Conservation (phyloP, 2,888 invertebrate species). For the Campoplex nolae region DNA sequence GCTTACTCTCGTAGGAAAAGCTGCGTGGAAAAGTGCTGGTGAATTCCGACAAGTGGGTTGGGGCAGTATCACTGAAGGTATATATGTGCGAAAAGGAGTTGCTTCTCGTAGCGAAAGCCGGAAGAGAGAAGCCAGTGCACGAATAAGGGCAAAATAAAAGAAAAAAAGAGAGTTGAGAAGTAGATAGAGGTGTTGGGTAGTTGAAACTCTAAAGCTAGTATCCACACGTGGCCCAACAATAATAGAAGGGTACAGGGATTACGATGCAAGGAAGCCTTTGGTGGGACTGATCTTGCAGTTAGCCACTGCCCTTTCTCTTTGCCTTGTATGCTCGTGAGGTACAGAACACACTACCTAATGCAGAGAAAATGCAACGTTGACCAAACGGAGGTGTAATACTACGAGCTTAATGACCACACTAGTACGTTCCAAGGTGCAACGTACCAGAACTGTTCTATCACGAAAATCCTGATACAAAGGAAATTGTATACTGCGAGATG, state of each 20-base stretch:
- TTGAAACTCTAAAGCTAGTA: constrained; percentile 81
- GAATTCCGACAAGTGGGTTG: constrained; percentile 51
- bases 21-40: constrained; percentile 56
- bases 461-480: constrained; percentile 57
- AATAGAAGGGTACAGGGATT: constrained; percentile 81
- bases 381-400: constrained; percentile 33
- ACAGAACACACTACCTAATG: constrained; percentile 41
- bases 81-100: constrained; percentile 32
- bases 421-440: constrained; percentile 7
- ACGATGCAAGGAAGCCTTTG: constrained; percentile 75
- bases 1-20: constrained; percentile 78
- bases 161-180: constrained; percentile 48
- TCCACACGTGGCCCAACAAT: constrained; percentile 81
- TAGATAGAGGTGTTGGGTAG: constrained; percentile 67
- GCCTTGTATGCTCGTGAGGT: constrained; percentile 16
- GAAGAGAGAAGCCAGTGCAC: constrained; percentile 69
- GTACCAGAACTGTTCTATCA: constrained; percentile 21
- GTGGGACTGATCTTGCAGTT: constrained; percentile 61
- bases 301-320: constrained; percentile 70
- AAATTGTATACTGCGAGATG: constrained; percentile 21
- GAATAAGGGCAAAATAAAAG: constrained; percentile 32
- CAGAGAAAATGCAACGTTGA: constrained; percentile 38
- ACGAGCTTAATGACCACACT: constrained; percentile 74
- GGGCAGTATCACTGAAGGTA: constrained; percentile 24
- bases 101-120: constrained; percentile 33